Evolutionary conservation across 1,140 invertebrate genomes (phyloP).

Genomic region (Megalonaias nervosa): DNA sequence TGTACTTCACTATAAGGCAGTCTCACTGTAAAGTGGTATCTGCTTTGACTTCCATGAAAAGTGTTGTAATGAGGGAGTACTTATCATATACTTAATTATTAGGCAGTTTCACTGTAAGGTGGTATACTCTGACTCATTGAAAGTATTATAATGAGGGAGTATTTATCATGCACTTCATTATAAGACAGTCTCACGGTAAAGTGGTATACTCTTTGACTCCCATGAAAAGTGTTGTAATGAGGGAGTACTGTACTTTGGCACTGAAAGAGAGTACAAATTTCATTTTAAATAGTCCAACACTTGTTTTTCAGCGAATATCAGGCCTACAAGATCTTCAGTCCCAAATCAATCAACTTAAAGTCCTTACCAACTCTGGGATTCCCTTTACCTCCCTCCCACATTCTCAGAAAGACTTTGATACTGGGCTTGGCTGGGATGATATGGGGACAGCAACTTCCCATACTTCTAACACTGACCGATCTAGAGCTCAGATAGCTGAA

Average conservation of each 20-base stretch:
- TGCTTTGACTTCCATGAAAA: too few species aligned
- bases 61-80: too few species aligned
- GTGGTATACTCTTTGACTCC: too few species aligned
- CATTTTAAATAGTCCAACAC: not conserved
- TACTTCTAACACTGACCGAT: constrained; percentile 18
- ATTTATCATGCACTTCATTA: too few species aligned
- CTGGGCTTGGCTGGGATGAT: constrained; percentile 46
- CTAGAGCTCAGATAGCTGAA: constrained; percentile 21
- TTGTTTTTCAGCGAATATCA: constrained; percentile 54
- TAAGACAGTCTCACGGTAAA: too few species aligned
- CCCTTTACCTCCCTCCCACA: constrained; percentile 19
- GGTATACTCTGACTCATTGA: too few species aligned
- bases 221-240: too few species aligned
- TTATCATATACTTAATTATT: too few species aligned
- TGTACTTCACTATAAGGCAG: too few species aligned
- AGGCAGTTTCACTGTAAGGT: too few species aligned
- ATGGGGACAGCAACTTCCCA: constrained; percentile 27
- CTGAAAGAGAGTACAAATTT: not conserved
- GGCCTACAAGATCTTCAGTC: constrained; percentile 58
- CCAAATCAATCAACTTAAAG: constrained; percentile 54
- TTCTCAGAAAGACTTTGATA: constrained; percentile 38
- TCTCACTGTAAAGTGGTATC: too few species aligned
- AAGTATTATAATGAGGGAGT: too few species aligned
- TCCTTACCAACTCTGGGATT: constrained; percentile 29
- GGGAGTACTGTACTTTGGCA: not conserved